A percentile compares a stretch with the other conserved stretches of the same genome.
Evolutionary conservation across 2,113 vertebrate genomes (phyloP).

Genomic region (Calcarius ornatus): DNA sequence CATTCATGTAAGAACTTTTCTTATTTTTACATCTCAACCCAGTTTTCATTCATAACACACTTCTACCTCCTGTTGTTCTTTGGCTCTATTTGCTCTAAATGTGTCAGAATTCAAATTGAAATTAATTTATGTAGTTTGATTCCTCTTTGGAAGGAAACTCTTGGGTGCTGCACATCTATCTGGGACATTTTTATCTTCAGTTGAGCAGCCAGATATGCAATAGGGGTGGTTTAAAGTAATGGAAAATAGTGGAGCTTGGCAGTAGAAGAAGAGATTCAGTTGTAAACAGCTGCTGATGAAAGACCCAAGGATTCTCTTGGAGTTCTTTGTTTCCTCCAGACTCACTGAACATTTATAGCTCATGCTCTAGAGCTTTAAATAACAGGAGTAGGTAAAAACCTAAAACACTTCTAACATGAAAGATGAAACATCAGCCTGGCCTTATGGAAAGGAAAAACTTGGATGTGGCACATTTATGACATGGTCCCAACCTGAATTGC

Average conservation of each 20-base stretch:
- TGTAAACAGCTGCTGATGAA: constrained; percentile 2
- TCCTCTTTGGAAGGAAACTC: neutral
- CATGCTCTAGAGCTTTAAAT: neutral
- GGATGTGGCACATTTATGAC: neutral
- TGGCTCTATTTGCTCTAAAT: neutral
- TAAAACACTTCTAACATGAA: neutral
- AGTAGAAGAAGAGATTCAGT: neutral
- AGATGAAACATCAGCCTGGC: neutral
- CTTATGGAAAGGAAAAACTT: neutral
- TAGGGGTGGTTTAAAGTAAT: neutral
- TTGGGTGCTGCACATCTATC: neutral
- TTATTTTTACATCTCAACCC: neutral
- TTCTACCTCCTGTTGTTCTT: neutral
- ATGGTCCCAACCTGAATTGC: neutral
- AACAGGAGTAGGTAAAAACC: neutral
- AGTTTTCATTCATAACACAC: neutral
- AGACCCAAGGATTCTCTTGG: neutral
- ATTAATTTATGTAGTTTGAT: neutral
- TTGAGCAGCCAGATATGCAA: neutral
- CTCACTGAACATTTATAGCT: neutral
- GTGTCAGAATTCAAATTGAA: neutral
- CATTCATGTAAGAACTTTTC: constrained; percentile 81
- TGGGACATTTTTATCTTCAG: neutral
- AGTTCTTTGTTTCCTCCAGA: neutral
- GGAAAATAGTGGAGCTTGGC: neutral